Evolutionary conservation across 2,113 vertebrate species (phyloP).

Genomic region (Parotia lawesii): DNA sequence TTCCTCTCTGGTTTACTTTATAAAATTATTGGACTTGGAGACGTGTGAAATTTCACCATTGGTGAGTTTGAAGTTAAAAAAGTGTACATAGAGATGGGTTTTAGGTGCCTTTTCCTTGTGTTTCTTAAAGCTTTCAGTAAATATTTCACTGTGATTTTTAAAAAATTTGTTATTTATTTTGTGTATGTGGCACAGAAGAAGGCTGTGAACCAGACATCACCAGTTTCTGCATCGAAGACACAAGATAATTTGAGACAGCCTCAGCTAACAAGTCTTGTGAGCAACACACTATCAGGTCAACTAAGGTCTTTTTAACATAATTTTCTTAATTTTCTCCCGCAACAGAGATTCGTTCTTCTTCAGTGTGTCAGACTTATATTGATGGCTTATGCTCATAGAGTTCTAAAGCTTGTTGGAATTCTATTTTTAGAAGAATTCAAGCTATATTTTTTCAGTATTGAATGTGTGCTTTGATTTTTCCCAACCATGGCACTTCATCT

Average conservation of each 20-base stretch:
- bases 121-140: neutral
- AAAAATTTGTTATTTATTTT: neutral
- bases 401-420: neutral
- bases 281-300: constrained; percentile 75
- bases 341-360: neutral
- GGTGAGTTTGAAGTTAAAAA: neutral
- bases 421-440: neutral
- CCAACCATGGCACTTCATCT: neutral
- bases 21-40: neutral
- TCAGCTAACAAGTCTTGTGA: constrained; percentile 78
- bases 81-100: neutral
- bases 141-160: neutral
- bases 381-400: neutral
- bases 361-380: neutral
- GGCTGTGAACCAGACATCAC: constrained; percentile 69
- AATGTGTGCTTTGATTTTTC: neutral
- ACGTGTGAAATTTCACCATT: neutral
- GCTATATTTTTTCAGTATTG: neutral
- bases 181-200: constrained; percentile 67
- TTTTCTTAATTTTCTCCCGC: constrained; percentile 3
- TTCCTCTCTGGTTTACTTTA: neutral
- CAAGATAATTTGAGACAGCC: constrained; percentile 75
- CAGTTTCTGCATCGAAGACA: constrained; percentile 71
- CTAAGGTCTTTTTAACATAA: constrained; percentile 39
- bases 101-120: neutral